These are phyloP conservation scores for Amphimedon queenslandica DNA, from an alignment of 37 sponge, comb jelly and placozoan species.

Conservation along the genomic window DNA sequence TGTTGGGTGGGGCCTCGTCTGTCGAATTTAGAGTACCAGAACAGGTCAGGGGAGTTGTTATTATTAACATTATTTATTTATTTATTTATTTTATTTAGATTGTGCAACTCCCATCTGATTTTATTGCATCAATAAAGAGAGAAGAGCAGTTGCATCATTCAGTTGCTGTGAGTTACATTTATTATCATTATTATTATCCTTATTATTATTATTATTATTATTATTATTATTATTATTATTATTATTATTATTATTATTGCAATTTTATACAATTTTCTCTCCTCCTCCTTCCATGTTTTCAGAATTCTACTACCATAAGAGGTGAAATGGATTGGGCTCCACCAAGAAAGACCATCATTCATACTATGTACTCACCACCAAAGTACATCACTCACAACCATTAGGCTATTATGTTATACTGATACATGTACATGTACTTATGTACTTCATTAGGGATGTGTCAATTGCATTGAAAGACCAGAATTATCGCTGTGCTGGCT, in stretches of 20 bases:
- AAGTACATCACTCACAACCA: too few relatives aligned
- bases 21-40: constrained; percentile 15
- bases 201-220: too few relatives aligned
- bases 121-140: constrained; percentile 36
- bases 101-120: constrained; percentile 38
- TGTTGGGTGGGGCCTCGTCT: constrained; percentile 1
- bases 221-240: too few relatives aligned
- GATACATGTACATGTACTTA: background rate
- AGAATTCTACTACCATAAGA: constrained; percentile 48
- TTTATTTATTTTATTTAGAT: constrained; percentile 12
- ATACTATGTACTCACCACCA: constrained; percentile 56
- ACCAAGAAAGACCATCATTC: constrained; percentile 91
- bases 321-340: constrained; percentile 96
- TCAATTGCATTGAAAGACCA: constrained; percentile 48
- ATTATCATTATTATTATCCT: too few relatives aligned
- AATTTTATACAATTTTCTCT: background rate
- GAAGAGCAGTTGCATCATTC: constrained; percentile 44
- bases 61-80: too few relatives aligned
- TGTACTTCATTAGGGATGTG: background rate
- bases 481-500: constrained; percentile 92
- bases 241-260: too few relatives aligned
- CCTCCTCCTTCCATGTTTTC: background rate
- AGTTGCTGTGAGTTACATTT: constrained; percentile 23
- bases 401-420: background rate
- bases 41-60: background rate